These are phyloP conservation scores for Gasterosteus aculeatus DNA, from an alignment of 2,113 vertebrate genomes.

Conservation along the genomic window DNA sequence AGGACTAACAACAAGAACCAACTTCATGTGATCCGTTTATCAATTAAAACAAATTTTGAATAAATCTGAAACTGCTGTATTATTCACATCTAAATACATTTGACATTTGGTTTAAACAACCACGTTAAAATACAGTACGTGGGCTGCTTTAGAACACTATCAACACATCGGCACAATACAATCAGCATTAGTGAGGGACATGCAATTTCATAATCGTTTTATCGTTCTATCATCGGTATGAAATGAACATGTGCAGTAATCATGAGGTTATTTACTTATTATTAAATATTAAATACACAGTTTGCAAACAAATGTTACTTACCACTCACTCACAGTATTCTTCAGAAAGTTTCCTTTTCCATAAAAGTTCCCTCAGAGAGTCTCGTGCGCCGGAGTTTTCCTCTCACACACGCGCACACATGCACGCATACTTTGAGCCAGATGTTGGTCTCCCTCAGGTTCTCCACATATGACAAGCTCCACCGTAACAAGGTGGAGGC, in stretches of 20 bases:
- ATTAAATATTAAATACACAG: neutral
- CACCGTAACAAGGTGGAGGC: conserved; percentile 4
- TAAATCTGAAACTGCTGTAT: neutral
- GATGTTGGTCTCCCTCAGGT: conserved; percentile 57
- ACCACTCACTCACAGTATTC: conserved; percentile 19
- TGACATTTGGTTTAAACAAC: neutral
- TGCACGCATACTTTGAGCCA: conserved; percentile 41
- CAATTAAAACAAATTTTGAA: neutral
- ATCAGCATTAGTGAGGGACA: neutral
- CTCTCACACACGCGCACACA: conserved; percentile 25
- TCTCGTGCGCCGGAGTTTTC: conserved; percentile 2
- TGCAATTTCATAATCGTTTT: neutral
- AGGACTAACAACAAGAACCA: neutral
- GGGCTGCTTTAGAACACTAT: neutral
- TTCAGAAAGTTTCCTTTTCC: neutral
- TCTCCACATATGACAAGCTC: conserved; percentile 19
- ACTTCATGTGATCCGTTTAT: neutral
- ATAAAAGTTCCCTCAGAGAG: neutral
- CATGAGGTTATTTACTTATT: neutral
- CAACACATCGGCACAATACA: neutral
- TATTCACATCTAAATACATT: neutral
- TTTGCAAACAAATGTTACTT: conserved; percentile 33
- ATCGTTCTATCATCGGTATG: neutral
- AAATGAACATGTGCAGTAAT: neutral
- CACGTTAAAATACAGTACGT: neutral